Base-by-base conservation (phyloP, 1,140 invertebrate genomes). In the Saxidomus purpurata region DNA sequence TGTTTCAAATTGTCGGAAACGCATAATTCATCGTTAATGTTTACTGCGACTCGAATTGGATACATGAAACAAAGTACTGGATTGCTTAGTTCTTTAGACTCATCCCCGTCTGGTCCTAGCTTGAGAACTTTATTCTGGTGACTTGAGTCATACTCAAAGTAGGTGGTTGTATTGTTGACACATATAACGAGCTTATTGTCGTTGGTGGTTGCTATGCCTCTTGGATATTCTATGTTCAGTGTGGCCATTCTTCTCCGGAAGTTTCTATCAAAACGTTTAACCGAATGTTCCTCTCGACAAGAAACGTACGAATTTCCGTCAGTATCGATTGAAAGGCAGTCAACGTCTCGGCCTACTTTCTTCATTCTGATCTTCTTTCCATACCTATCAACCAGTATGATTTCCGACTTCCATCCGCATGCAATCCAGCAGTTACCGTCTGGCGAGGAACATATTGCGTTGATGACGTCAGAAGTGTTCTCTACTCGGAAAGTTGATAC, bases 1-100 rank as follows among this genome's bases (percentile, higher is more conserved):
- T 90, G 86, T 22, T 80, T 86, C 3, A 89, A 22, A 77, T 92
- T 89, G 43, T 92, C 92, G n/a, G 92, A 91, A 8, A 92, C 90
- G 55, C 86, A 90, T n/a, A 92, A 59, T 40, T 92, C 89, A 3
- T 91, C 90, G 49, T 89, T 91, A 1, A 88, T 63, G 69, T 90
- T 91, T 0, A 91, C 74, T 0, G 90, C 90, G 0, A 92, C 89
- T 55, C 90, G 74, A 38, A 90, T 90, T 22, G 92, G 92, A 81
- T 91, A 90, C 49, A 87, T 81, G 81, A 83, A 92, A 88, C 34
- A 92, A n/a, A 67, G 79, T 67, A 31, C 61, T 81, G 59, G 71
- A 28, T 87, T 87, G 38, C 76, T 90, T 36, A 88, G 77, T 28
- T 87, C 71, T 40, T 89, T 79, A 3, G 84, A 47, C 22, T 90